phyloP scores from a whole-genome alignment of 1,140 invertebrate genomes.

The Teleopsis dalmanni region DNA sequence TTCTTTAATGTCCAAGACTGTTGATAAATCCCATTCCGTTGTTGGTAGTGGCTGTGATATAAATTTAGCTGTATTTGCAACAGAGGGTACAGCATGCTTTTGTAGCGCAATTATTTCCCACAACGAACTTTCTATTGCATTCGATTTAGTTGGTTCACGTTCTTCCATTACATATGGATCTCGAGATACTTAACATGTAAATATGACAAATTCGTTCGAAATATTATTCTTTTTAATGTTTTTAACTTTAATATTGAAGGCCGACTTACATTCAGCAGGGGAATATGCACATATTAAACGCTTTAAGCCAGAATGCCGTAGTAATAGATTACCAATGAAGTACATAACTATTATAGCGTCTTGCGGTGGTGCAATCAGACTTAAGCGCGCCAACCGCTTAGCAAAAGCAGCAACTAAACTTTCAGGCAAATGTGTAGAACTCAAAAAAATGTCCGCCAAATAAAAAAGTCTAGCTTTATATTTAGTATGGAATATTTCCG shows the following conservation, averaged over 20 bases:
- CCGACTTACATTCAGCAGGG: conserved; percentile 2
- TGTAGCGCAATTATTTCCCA: conserved; percentile 83
- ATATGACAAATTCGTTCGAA: background rate
- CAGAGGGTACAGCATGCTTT: conserved; percentile 63
- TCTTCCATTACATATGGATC: conserved; percentile 83
- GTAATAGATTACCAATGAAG: conserved; percentile 79
- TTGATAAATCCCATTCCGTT: conserved; percentile 59
- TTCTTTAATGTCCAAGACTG: conserved; percentile 53
- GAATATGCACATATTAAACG: conserved; percentile 58
- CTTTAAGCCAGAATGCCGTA: conserved; percentile 78
- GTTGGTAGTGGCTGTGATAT: conserved; percentile 57
- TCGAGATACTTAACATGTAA: conserved; percentile 42
- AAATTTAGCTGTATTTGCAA: conserved; percentile 61
- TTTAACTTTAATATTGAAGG: background rate
- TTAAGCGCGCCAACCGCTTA: conserved; percentile 77
- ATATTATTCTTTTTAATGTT: background rate
- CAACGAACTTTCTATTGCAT: conserved; percentile 77
- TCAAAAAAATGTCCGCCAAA: conserved; percentile 81
- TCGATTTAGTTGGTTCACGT: conserved; percentile 64
- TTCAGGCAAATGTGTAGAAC: conserved; percentile 87
- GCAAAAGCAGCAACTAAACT: conserved; percentile 87
- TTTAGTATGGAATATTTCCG: conserved; percentile 82
- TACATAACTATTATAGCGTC: conserved; percentile 72
- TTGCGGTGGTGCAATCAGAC: conserved; percentile 70
- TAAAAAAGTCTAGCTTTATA: conserved; percentile 82